phyloP scores from a whole-genome alignment of 2,888 invertebrate species.

The Axea sp. region DNA sequence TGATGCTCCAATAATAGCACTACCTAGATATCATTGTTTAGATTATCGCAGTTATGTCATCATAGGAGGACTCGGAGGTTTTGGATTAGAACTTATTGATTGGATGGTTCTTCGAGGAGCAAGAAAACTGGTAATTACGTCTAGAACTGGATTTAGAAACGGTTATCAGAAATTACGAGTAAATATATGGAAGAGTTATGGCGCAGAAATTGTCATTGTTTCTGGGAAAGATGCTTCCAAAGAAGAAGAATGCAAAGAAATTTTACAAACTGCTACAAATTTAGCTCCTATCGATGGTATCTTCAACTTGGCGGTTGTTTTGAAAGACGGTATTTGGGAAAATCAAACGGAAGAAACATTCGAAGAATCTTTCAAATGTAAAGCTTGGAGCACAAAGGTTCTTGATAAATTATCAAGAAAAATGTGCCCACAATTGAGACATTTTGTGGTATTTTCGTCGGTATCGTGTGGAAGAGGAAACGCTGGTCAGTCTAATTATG shows the following conservation, averaged over 20 bases:
- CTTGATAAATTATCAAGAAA: conserved; percentile 57
- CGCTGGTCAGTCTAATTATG: conserved; percentile 85
- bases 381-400: conserved; percentile 77
- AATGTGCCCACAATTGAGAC: conserved; percentile 70
- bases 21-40: conserved; percentile 81
- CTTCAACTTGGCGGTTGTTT: conserved; percentile 84
- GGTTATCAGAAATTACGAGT: conserved; percentile 90
- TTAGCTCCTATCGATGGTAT: conserved; percentile 83
- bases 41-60: conserved; percentile 82
- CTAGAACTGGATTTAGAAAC: conserved; percentile 87
- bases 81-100: conserved; percentile 92
- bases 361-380: conserved; percentile 81
- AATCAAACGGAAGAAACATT: conserved; percentile 81
- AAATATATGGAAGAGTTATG: conserved; percentile 85
- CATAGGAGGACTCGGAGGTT: conserved; percentile 92
- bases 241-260: conserved; percentile 84
- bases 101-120: conserved; percentile 93
- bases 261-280: conserved; percentile 82
- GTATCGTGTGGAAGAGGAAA: conserved; percentile 84
- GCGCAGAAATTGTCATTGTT: conserved; percentile 85
- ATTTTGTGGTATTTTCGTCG: conserved; percentile 85
- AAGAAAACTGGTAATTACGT: conserved; percentile 88
- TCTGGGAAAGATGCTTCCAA: conserved; percentile 86
- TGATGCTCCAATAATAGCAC: conserved; percentile 74
- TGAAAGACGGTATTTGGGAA: conserved; percentile 81